Base-by-base conservation (phyloP, 2,797 vertebrate genomes). In the Eulemur coronatus region DNA sequence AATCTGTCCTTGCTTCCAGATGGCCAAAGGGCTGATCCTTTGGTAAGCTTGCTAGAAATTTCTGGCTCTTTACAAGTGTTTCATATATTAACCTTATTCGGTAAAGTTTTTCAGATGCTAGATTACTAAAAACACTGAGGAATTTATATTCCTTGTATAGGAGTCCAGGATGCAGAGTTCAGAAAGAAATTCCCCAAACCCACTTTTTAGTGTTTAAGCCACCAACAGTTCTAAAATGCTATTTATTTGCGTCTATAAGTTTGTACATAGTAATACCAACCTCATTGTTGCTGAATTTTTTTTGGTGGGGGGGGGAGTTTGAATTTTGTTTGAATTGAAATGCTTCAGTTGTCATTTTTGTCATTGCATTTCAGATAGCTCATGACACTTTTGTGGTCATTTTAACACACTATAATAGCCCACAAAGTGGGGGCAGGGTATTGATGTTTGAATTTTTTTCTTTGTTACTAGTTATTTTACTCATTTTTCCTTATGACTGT, bases 231-330 rank as follows among this genome's bases (percentile, higher is more conserved):
- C 78, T 94, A 97, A 97, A 97, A 89, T 59, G 59, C 67, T 97
- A 97, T 98, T 98, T 97, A 96, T 97, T 97, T 97, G 72, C 92
- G 65, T 96, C 43, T 94, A 2, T 98, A 95, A 94, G 89, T 96
- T 95, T 97, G 96, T 98, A 98, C 63, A 97, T 98, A 97, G 75
- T 80, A 87, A 90, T 78, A 70, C 76, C 86, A 95, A 35, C 65
- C 85, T 97, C 92, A 91, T 70, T 76, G 30, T 96, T 73, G 26
- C 52, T 82, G 43, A 84, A 61, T 84, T 72, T 93, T 87, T 65
- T 24, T 89, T 20, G 30, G 82, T 15, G 50, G 14, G 50, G n/a
- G 50, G n/a, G 82, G 52, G 73, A 67, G 52, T 94, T 97, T 96
- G 88, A 94, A 43, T 93, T 97, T 93, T 72, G 8, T 92, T 97